phyloP scores from a whole-genome alignment of 1,140 invertebrate genomes.

The Chironomus striatipennis region DNA sequence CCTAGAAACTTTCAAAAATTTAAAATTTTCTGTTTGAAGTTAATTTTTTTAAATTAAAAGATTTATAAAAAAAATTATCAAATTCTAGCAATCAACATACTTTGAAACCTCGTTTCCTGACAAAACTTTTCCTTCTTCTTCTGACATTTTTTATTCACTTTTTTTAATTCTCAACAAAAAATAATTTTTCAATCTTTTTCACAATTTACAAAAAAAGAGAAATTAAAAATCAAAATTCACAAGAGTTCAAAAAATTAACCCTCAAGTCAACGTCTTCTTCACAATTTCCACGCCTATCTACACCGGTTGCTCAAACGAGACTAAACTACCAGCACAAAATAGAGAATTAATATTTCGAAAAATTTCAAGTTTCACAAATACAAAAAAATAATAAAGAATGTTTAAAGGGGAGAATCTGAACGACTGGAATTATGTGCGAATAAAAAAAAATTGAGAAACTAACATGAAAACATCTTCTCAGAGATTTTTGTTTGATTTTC shows the following conservation, averaged over 20 bases:
- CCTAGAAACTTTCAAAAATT: too few relatives aligned
- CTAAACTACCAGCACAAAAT: neutral
- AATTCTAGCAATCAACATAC: neutral
- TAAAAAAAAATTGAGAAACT: too few relatives aligned
- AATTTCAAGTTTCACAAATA: too few relatives aligned
- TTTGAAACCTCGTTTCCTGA: conserved; percentile 1
- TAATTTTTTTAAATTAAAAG: too few relatives aligned
- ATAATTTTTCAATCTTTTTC: neutral
- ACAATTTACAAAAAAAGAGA: neutral
- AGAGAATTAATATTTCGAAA: too few relatives aligned
- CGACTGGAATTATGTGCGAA: too few relatives aligned
- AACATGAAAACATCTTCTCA: too few relatives aligned
- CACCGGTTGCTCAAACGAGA: neutral
- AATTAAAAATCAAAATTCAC: neutral
- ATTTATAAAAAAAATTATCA: too few relatives aligned
- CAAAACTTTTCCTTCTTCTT: conserved; percentile 14
- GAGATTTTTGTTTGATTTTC: too few relatives aligned
- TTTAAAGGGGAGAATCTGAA: too few relatives aligned
- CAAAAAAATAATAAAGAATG: too few relatives aligned
- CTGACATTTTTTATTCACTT: neutral
- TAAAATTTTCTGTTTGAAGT: too few relatives aligned
- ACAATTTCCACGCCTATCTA: neutral
- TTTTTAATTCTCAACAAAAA: neutral
- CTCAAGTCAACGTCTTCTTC: neutral
- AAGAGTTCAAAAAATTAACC: neutral